Evolutionary conservation across 2,113 vertebrate species (phyloP).

Genomic region (Dendropsophus ebraccatus): DNA sequence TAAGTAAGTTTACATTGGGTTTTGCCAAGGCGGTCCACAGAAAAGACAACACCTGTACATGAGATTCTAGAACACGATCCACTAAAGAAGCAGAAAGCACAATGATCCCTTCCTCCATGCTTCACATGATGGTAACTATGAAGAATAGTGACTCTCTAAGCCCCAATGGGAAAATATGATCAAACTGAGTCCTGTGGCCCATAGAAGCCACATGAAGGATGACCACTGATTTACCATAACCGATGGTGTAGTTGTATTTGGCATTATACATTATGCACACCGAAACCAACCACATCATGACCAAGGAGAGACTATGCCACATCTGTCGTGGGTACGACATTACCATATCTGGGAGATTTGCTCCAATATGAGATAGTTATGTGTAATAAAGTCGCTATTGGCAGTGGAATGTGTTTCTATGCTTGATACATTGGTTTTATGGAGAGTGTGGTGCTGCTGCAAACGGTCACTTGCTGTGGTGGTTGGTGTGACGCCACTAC

Average conservation of each 20-base stretch:
- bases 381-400: background rate
- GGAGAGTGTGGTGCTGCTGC: too few relatives aligned
- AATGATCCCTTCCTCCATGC: background rate
- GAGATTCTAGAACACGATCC: background rate
- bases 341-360: background rate
- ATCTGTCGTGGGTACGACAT: too few relatives aligned
- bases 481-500: too few relatives aligned
- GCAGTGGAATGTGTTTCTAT: background rate
- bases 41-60: background rate
- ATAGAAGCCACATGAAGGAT: background rate
- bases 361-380: background rate
- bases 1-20: constrained; percentile 2
- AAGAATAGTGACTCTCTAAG: background rate
- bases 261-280: too few relatives aligned
- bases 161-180: background rate
- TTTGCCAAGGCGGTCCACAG: background rate
- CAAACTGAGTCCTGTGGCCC: background rate
- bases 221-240: too few relatives aligned
- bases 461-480: too few relatives aligned
- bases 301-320: too few relatives aligned
- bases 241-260: too few relatives aligned
- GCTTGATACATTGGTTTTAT: background rate
- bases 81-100: background rate
- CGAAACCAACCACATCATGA: too few relatives aligned
- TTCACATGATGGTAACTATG: background rate